phyloP scores from a whole-genome alignment of 2,797 vertebrate species.

The Lacerta bilineata region DNA sequence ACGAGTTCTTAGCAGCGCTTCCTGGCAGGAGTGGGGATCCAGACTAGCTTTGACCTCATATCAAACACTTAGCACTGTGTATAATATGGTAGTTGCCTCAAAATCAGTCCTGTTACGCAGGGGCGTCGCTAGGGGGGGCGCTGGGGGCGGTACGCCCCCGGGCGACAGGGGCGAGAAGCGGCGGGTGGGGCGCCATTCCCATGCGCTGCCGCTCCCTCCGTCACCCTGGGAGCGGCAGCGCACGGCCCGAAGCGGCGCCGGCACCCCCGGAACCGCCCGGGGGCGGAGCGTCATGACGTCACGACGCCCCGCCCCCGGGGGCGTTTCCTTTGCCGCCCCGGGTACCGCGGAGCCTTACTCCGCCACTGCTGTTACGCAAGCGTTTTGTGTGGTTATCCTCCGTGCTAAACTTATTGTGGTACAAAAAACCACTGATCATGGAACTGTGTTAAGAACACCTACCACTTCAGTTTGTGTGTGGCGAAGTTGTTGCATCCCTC shows the following conservation, averaged over 20 bases:
- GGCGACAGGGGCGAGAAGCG: too few relatives aligned
- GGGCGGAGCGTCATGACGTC: too few relatives aligned
- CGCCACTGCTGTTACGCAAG: conserved; percentile 60
- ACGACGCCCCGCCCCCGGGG: too few relatives aligned
- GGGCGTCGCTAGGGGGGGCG: too few relatives aligned
- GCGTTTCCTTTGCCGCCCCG: too few relatives aligned
- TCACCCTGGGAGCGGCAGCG: too few relatives aligned
- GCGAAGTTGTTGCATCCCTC: conserved; percentile 69
- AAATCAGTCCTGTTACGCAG: conserved; percentile 61
- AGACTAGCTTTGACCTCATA: conserved; percentile 25
- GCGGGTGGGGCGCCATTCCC: too few relatives aligned
- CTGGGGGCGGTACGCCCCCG: too few relatives aligned
- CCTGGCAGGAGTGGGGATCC: neutral
- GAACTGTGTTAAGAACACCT: conserved; percentile 73
- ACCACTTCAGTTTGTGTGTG: conserved; percentile 57
- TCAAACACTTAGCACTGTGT: conserved; percentile 50
- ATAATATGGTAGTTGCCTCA: conserved; percentile 46
- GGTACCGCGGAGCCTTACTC: too few relatives aligned
- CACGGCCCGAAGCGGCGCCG: too few relatives aligned
- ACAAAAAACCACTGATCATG: conserved; percentile 76
- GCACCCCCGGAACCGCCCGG: too few relatives aligned
- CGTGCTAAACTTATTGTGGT: conserved; percentile 58
- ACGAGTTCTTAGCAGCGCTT: neutral
- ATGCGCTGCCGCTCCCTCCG: too few relatives aligned
- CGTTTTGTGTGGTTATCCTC: conserved; percentile 58